phyloP scores from a whole-genome alignment of 2,888 invertebrate species.

The Helobdella robusta region DNA sequence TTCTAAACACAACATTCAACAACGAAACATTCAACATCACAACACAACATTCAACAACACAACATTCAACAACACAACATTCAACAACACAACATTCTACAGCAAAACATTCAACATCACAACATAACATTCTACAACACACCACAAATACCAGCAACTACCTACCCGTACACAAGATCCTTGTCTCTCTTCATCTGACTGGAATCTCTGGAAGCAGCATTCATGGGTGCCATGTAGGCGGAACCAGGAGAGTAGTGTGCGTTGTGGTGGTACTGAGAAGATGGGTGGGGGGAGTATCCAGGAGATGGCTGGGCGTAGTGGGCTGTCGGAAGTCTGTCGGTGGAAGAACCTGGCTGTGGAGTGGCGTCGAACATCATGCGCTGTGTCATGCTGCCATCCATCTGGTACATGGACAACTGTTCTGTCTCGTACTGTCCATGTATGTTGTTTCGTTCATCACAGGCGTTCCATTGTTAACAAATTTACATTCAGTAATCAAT shows the following conservation, averaged over 20 bases:
- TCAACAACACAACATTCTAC: too few species aligned
- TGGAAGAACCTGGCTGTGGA: conserved; percentile 12
- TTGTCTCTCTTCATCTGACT: conserved; percentile 37
- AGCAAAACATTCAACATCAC: too few species aligned
- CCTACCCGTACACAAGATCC: conserved; percentile 36
- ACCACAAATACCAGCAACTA: neutral
- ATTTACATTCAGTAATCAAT: too few species aligned
- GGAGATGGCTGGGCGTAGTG: conserved; percentile 25
- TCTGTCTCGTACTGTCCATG: conserved; percentile 32
- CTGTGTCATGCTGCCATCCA: conserved; percentile 23
- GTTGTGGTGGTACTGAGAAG: conserved; percentile 16
- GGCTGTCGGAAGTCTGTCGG: neutral
- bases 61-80: too few species aligned
- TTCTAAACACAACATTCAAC: too few species aligned
- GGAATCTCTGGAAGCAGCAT: conserved; percentile 30
- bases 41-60: too few species aligned
- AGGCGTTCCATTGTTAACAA: too few species aligned
- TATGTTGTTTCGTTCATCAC: too few species aligned
- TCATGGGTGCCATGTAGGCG: conserved; percentile 15
- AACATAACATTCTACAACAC: too few species aligned
- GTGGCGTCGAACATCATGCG: conserved; percentile 20
- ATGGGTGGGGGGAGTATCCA: conserved; percentile 13
- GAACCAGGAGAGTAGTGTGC: conserved; percentile 17
- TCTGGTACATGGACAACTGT: conserved; percentile 30
- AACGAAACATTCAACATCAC: too few species aligned